Evolutionary conservation across 64 coral and sea anemone genomes (phyloP).

Genomic region (Stichodactyla helianthus): DNA sequence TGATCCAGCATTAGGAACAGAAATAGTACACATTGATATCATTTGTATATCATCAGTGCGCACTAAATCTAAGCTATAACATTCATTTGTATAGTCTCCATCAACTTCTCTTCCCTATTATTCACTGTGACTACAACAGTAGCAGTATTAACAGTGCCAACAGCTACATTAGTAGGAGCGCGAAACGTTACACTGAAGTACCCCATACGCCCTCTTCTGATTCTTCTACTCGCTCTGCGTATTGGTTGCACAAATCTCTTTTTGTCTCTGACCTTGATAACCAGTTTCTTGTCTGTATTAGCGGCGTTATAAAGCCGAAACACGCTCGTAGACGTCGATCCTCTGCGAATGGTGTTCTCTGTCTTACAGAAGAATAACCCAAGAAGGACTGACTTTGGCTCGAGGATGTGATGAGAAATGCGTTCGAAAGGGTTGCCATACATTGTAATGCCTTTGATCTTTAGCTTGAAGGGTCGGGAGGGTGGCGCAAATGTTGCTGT

Average conservation of each 20-base stretch:
- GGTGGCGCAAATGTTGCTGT: constrained; percentile 24
- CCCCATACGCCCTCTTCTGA: not conserved
- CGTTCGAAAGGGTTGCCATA: constrained; percentile 55
- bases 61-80: not conserved
- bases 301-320: constrained; percentile 1
- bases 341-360: constrained; percentile 55
- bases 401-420: constrained; percentile 53
- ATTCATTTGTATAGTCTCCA: not conserved
- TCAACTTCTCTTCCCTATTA: not conserved
- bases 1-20: not conserved
- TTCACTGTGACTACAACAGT: not conserved
- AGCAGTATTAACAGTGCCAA: not conserved
- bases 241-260: not conserved
- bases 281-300: not conserved
- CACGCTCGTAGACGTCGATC: constrained; percentile 1
- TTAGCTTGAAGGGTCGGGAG: constrained; percentile 32
- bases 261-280: not conserved
- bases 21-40: no score
- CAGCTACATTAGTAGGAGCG: not conserved
- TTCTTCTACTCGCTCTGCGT: not conserved
- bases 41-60: no score
- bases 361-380: constrained; percentile 35
- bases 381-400: constrained; percentile 40
- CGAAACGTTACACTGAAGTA: constrained; percentile 14
- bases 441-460: constrained; percentile 48